Percentiles rank a stretch among this genome's conserved stretches.
phyloP scores from a whole-genome alignment of 1,140 invertebrate genomes.

The Rhopalosiphum padi region DNA sequence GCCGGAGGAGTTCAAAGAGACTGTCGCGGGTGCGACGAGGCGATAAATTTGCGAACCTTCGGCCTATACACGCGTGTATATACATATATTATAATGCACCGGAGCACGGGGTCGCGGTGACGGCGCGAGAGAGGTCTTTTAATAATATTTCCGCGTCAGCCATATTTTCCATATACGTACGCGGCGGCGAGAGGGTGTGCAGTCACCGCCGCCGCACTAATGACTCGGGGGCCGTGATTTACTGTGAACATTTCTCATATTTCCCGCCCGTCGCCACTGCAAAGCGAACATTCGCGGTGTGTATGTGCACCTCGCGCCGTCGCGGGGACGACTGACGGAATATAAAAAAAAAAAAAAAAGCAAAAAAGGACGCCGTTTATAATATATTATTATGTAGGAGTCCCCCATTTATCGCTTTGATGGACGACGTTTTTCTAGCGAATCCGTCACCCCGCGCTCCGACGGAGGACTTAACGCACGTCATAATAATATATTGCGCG shows the following conservation, averaged over 20 bases:
- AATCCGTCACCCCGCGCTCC: conserved; percentile 11
- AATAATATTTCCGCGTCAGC: conserved; percentile 49
- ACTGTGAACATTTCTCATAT: conserved; percentile 50
- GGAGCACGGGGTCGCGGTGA: neutral
- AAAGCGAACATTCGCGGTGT: neutral
- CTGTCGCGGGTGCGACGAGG: conserved; percentile 2
- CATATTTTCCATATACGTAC: conserved; percentile 17
- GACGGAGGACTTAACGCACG: conserved; percentile 11
- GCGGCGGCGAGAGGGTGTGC: neutral
- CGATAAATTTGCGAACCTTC: conserved; percentile 36
- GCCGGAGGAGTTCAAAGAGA: neutral
- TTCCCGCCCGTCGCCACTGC: neutral
- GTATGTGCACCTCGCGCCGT: no score
- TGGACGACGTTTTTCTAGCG: conserved; percentile 40
- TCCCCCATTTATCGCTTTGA: conserved; percentile 52
- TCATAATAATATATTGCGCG: neutral
- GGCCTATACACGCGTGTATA: neutral
- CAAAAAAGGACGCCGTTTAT: neutral
- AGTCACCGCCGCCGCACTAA: conserved; percentile 33
- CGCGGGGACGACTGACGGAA: neutral
- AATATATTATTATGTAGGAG: conserved; percentile 13
- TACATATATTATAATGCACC: neutral
- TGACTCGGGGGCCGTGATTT: conserved; percentile 45
- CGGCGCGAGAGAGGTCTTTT: conserved; percentile 41
- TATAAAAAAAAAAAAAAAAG: neutral